Conservation (phyloP, 53 echinoderm and acorn worm species). For the Temnopleurus reevesii region DNA sequence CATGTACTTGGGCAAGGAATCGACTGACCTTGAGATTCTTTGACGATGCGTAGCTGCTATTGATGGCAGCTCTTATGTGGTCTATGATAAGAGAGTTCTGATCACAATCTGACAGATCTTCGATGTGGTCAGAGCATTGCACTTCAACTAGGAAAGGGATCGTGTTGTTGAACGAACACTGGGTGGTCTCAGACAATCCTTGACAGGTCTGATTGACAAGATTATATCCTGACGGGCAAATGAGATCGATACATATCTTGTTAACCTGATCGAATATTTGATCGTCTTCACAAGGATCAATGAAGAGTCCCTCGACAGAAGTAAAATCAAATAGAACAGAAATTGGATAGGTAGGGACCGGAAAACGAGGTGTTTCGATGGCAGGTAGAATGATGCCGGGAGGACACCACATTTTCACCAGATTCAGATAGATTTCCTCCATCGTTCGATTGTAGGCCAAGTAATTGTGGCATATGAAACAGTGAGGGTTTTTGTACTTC, state of each 20-base stretch:
- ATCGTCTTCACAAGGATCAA: neutral
- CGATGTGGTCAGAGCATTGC: neutral
- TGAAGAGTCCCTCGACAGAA: neutral
- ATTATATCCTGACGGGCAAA: neutral
- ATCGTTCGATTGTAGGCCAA: neutral
- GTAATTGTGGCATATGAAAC: neutral
- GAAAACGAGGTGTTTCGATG: neutral
- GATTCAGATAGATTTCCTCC: neutral
- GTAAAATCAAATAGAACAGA: slow-evolving; percentile 26
- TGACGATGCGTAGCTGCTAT: neutral
- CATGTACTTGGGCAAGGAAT: neutral
- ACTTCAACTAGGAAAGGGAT: neutral
- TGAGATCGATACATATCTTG: neutral
- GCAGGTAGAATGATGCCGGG: neutral
- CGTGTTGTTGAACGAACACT: neutral
- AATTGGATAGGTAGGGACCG: neutral
- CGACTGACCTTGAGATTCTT: neutral
- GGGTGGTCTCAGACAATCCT: neutral
- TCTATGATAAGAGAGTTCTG: neutral
- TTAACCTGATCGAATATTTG: neutral
- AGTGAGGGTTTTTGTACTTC: slow-evolving; percentile 1
- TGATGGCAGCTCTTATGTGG: neutral
- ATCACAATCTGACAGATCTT: neutral
- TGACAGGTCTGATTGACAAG: neutral
- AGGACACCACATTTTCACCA: neutral